Percentiles rank a stretch among this genome's conserved stretches.
phyloP scores from a whole-genome alignment of 64 coral and sea anemone genomes.

The Trachythela sp. region DNA sequence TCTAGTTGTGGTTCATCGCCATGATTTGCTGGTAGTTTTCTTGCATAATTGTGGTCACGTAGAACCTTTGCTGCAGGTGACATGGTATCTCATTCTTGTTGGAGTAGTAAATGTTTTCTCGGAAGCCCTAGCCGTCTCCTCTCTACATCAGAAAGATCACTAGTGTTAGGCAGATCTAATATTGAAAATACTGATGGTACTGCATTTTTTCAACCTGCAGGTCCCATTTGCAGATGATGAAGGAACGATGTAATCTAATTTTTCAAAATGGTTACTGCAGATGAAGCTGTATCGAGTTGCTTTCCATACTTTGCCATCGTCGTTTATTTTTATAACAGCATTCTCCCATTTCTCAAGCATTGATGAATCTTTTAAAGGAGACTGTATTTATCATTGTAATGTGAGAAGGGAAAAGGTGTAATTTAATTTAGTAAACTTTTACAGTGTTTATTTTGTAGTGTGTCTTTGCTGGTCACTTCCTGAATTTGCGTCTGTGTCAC shows the following conservation, averaged over 20 bases:
- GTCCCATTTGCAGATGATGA: not conserved
- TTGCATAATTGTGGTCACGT: not conserved
- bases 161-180: not conserved
- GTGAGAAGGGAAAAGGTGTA: too few species aligned
- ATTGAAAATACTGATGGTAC: not conserved
- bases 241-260: not conserved
- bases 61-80: not conserved
- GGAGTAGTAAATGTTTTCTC: not conserved
- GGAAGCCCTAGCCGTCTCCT: not conserved
- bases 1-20: not conserved
- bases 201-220: slow-evolving; percentile 6
- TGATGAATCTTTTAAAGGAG: not conserved
- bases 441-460: too few species aligned
- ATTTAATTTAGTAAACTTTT: too few species aligned
- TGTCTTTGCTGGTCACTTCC: too few species aligned
- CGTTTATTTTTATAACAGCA: not conserved
- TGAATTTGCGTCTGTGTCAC: too few species aligned
- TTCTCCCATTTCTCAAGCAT: not conserved
- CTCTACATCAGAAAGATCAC: not conserved
- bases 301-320: not conserved
- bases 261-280: too few species aligned
- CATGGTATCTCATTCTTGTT: not conserved
- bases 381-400: not conserved
- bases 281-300: too few species aligned
- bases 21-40: too few species aligned